Percentiles rank a stretch among this genome's conserved stretches.
Evolutionary conservation across 2,113 vertebrate genomes (phyloP).

Genomic region (Dissostichus mawsoni): DNA sequence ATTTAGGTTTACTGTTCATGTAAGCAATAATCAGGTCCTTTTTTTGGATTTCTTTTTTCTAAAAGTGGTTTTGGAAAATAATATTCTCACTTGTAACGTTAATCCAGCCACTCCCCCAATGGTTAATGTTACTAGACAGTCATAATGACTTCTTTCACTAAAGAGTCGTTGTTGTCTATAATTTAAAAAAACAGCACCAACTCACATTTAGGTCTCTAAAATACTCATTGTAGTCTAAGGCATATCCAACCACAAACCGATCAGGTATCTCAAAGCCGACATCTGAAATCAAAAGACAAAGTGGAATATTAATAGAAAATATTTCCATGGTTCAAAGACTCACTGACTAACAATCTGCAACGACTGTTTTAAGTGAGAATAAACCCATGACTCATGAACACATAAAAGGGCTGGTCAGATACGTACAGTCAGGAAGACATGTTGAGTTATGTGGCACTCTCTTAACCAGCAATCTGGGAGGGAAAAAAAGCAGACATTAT

Average conservation of each 20-base stretch:
- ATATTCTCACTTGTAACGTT: too few relatives aligned
- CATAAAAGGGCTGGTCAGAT: conserved; percentile 35
- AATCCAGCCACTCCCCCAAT: too few relatives aligned
- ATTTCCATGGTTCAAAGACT: conserved; percentile 32
- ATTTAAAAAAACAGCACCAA: conserved; percentile 34
- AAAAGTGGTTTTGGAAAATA: too few relatives aligned
- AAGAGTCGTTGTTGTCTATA: conserved; percentile 5
- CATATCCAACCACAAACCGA: conserved; percentile 94
- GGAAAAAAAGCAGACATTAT: conserved; percentile 39
- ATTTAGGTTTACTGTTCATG: too few relatives aligned
- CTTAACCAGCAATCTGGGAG: conserved; percentile 92
- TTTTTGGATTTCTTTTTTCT: too few relatives aligned
- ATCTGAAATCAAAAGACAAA: conserved; percentile 82
- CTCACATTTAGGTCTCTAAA: conserved; percentile 96
- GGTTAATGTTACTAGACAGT: not conserved
- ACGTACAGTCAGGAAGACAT: conserved; percentile 93
- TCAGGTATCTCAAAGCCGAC: conserved; percentile 95
- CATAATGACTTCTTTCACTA: not conserved
- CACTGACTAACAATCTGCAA: conserved; percentile 15
- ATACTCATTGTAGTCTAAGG: conserved; percentile 96
- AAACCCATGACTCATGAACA: conserved; percentile 46
- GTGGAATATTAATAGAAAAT: conserved; percentile 7
- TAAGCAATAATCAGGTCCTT: too few relatives aligned
- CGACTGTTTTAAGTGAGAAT: conserved; percentile 17
- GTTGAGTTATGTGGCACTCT: conserved; percentile 84